Percentiles rank a stretch among this genome's conserved stretches.
phyloP scores from a whole-genome alignment of 2,888 invertebrate genomes.

The Ichneumoninae sp. region DNA sequence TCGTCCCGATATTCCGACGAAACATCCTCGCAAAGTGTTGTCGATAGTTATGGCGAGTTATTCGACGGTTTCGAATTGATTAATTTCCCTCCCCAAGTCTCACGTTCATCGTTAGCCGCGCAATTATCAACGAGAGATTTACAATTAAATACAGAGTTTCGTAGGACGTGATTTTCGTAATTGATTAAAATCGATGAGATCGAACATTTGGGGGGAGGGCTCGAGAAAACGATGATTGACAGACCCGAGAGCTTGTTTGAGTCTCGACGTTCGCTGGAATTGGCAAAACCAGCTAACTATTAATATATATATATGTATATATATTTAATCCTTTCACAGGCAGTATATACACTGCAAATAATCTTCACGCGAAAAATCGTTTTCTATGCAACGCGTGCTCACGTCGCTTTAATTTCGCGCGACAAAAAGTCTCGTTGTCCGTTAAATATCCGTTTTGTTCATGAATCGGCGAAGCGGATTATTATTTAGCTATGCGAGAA shows the following conservation, averaged over 20 bases:
- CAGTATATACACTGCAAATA: constrained; percentile 46
- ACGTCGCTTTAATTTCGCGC: neutral
- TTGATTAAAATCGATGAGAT: constrained; percentile 55
- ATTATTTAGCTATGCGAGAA: constrained; percentile 1
- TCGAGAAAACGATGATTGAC: constrained; percentile 57
- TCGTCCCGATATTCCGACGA: constrained; percentile 48
- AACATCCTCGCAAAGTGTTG: constrained; percentile 9
- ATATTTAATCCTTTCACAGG: constrained; percentile 44
- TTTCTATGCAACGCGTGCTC: constrained; percentile 15
- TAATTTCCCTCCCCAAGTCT: constrained; percentile 6
- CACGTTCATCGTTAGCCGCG: constrained; percentile 8
- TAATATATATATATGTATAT: constrained; percentile 29
- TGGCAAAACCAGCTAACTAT: constrained; percentile 56
- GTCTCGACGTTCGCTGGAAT: constrained; percentile 50
- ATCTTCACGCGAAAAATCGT: constrained; percentile 27
- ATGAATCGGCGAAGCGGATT: neutral
- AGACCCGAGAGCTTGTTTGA: constrained; percentile 25
- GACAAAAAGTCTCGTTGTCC: constrained; percentile 1
- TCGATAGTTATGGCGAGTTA: constrained; percentile 30
- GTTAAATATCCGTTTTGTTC: neutral
- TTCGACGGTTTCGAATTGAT: constrained; percentile 11
- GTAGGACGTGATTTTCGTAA: constrained; percentile 52
- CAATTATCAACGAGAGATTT: constrained; percentile 35
- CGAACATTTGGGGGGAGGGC: constrained; percentile 53
- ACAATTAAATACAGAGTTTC: constrained; percentile 52